Base-by-base conservation (phyloP, 2,888 invertebrate species). In the Lamellibrachia columna region DNA sequence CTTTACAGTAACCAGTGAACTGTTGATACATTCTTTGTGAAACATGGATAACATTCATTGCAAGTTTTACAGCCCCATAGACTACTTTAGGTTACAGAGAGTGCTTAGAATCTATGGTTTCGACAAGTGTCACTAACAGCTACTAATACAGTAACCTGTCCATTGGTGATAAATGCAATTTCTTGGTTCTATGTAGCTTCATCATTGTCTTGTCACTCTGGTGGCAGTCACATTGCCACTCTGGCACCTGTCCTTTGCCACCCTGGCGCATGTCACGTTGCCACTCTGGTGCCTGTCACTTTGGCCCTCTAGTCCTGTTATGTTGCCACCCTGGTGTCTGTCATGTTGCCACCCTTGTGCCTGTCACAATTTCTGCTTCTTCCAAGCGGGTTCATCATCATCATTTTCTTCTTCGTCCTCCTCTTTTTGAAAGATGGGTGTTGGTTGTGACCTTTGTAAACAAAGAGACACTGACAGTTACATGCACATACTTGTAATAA, bases 401-500 rank as follows among this genome's bases (percentile, higher is more conserved):
- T 93, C 96, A 58, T 96, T 96, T 8, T 95, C 94, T 28, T 95
- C 95, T 92, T 95, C 94, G 92, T 95, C 95, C 90, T 93, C 94
- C 53, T 94, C 94, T 91, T 95, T 93, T 93, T 98, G 98, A 95
- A 98, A 98, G 93, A 99, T 98, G 0, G 98, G 97, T 94, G 97
- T 97, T 0, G 99, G 99, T 95, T 99, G 99, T 0, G 98, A 99
- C 95, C 97, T 40, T 40, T 97, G 94, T 15, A 95, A 94, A 92
- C 55, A 93, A 91, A 91, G 53, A 28, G 11, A 90, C 2, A 55
- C 1, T 28, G 6, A 22, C 52, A 91, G 40, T 40, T 40, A 40
- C 40, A 40, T 40, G 40, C 40, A 40, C 40, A 40, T 40, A 40
- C 40, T 40, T 40, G 40, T 40, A 40, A 40, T 40, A 40, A 58